Evolutionary conservation across 1,140 invertebrate species (phyloP).

Genomic region (Lineus longissimus): DNA sequence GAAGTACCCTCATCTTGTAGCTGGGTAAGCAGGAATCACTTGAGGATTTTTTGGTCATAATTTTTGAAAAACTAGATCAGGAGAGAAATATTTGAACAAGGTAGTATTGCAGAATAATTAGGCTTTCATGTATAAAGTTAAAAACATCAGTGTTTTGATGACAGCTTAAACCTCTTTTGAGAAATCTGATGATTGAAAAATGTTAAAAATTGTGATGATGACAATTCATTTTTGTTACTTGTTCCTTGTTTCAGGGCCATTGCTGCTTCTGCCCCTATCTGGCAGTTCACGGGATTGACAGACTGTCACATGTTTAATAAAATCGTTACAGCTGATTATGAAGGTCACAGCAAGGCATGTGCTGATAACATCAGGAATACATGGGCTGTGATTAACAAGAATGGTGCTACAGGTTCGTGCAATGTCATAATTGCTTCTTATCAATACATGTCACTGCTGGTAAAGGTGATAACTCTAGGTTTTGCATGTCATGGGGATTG

Average conservation of each 20-base stretch:
- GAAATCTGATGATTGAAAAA: background rate
- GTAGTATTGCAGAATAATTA: background rate
- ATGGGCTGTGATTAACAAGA: slow-evolving; percentile 70
- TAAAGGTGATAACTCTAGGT: background rate
- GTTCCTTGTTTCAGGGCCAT: slow-evolving; percentile 64
- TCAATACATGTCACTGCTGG: too few relatives aligned
- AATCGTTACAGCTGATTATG: slow-evolving; percentile 77
- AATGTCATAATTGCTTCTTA: too few relatives aligned
- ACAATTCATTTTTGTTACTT: too few relatives aligned
- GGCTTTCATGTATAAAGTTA: too few relatives aligned
- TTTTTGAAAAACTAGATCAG: too few relatives aligned
- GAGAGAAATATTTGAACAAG: too few relatives aligned
- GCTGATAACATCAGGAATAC: slow-evolving; percentile 70
- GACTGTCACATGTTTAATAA: slow-evolving; percentile 74
- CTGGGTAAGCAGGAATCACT: too few relatives aligned
- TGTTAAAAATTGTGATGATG: too few relatives aligned
- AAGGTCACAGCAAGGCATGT: slow-evolving; percentile 63
- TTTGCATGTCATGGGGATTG: too few relatives aligned
- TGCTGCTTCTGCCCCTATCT: slow-evolving; percentile 90
- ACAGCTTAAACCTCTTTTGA: background rate
- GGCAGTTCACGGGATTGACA: slow-evolving; percentile 78
- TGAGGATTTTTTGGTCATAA: too few relatives aligned
- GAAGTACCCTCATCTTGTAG: slow-evolving; percentile 88
- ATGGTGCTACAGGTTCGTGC: slow-evolving; percentile 56
- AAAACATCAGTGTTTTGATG: too few relatives aligned